phyloP scores from a whole-genome alignment of 2,888 invertebrate genomes.

The Aporophyla nigra region DNA sequence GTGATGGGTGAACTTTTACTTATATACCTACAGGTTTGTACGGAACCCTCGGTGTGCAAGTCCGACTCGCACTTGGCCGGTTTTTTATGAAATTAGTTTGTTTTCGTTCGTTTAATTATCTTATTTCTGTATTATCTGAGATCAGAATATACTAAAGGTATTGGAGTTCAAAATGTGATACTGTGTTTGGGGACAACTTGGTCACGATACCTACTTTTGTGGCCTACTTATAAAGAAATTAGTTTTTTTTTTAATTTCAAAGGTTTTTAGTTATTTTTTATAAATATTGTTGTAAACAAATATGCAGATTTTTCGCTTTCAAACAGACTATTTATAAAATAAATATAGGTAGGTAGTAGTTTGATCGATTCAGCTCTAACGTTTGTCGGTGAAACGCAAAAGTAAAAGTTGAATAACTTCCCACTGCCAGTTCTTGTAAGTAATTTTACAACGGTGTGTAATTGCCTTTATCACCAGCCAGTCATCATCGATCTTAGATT shows the following conservation, averaged over 20 bases:
- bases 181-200: too few relatives aligned
- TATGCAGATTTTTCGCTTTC: background rate
- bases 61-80: too few relatives aligned
- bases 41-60: too few relatives aligned
- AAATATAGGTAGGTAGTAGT: background rate
- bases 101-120: background rate
- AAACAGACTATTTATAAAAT: background rate
- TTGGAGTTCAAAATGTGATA: too few relatives aligned
- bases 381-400: slow-evolving; percentile 56
- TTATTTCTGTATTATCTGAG: background rate
- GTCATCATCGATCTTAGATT: slow-evolving; percentile 32
- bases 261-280: background rate
- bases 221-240: too few relatives aligned
- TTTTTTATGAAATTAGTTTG: background rate
- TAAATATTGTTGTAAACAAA: too few relatives aligned
- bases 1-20: too few relatives aligned
- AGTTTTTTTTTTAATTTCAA: too few relatives aligned
- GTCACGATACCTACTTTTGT: too few relatives aligned
- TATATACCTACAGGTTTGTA: too few relatives aligned
- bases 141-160: background rate
- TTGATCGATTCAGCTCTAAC: slow-evolving; percentile 6
- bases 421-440: slow-evolving; percentile 46
- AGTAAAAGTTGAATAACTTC: slow-evolving; percentile 56
- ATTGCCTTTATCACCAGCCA: slow-evolving; percentile 43
- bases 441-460: slow-evolving; percentile 54